Base-by-base conservation (phyloP, 2,888 invertebrate species). In the Mesorhabditis belari region DNA sequence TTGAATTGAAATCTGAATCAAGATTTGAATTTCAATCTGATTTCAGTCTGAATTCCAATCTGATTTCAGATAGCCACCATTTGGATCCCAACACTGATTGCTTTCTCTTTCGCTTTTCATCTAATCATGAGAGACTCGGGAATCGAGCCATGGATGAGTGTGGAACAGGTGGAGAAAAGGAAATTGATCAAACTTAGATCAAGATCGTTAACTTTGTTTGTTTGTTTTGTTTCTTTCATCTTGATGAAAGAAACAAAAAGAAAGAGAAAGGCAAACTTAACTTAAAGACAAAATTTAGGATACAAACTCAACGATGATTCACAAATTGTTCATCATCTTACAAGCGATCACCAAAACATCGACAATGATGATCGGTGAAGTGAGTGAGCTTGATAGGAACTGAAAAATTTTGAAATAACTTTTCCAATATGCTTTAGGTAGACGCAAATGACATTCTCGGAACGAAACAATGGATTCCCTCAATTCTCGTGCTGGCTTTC, bases 311-410 rank as follows among this genome's bases (percentile, higher is more conserved):
- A 68, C 73, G 17, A 64, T 68, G 52, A 53, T 70, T 21, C 61
- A 65, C 6, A 68, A 66, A 17, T 60, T 71, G 61, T 63, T 73
- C 21, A 63, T 71, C 2, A 66, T 78, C 26, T 71, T 78, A 2
- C 79, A 78, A 55, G 79, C 78, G 1, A 65, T 78, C 62, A 78
- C 78, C 2, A 78, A 78, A 57, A 78, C 77, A 5, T 77, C 77
- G 1, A 79, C 78, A 21, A 78, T 78, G 78, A 78, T 78, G 79
- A 77, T 78, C 35, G 78, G 78, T 55, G 78, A 78, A 65, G 76
- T 35, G n/a, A 35, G 44, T n/a, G n/a, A n/a, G n/a, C n/a, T n/a
- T n/a, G n/a, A n/a, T n/a, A n/a, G n/a, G 49, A 2, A 35, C 12
- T n/a, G 2, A 44, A 9, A n/a, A 44, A 44, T 44, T 12, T 9